Base-by-base conservation (phyloP, 2,797 vertebrate species). In the Presbytis comata region DNA sequence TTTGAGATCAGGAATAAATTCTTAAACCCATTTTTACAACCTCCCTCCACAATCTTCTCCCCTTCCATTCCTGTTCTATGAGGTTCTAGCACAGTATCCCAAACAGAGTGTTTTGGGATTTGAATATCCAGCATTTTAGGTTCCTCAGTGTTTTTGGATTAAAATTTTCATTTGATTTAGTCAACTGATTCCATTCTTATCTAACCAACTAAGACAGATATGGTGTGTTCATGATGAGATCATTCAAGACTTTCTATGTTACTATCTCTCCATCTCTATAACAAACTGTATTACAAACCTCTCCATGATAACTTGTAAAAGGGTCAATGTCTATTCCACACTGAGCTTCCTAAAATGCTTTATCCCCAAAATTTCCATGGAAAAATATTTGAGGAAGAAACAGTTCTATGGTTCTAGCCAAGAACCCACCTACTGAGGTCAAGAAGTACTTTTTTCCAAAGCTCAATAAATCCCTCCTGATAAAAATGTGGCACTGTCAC, bases 401-500 rank as follows among this genome's bases (percentile, higher is more conserved):
- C 61, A 28, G 12, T 72, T 87, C 78, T 89, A 36, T 92, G 88
- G 33, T 3, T 82, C 36, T 87, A 90, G 79, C 72, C 50, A 91
- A 96, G 44, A 82, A 89, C 46, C 53, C 5, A 95, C 90, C 70
- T 75, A 82, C 44, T 96, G 61, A 95, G 76, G 55, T 96, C 90
- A 97, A 92, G 81, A 94, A 95, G 72, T 91, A 98, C 87, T 80
- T 86, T 92, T 98, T 98, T 98, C 95, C 84, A 96, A 97, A 97
- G 79, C 79, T 97, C 98, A 95, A 10, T 96, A 96, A 98, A 98
- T 98, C 90, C 97, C 90, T 98, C 92, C 97, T 97, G 95, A 98
- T 98, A 97, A 98, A 98, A 98, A 98, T 89, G 46, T 96, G 90
- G 96, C 97, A 89, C 90, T 97, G 93, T 94, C 97, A 98, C 98